Base-by-base conservation (phyloP, 2,797 vertebrate genomes). In the Macrochelys suwanniensis region DNA sequence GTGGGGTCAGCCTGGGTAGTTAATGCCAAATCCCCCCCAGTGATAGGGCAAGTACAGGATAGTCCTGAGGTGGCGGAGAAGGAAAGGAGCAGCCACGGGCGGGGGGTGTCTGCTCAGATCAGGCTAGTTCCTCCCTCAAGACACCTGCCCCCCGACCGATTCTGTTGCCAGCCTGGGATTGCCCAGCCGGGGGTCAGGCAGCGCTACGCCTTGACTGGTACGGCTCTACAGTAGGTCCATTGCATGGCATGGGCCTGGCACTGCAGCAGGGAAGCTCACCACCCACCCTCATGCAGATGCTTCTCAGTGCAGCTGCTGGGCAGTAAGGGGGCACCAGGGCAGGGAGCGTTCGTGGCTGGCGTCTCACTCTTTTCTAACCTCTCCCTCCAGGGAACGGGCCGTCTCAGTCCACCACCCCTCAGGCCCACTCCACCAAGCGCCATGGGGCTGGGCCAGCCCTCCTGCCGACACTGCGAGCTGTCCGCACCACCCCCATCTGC, bases 401-500 rank as follows among this genome's bases (percentile, higher is more conserved):
- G 0, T 93, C 95, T 84, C 85, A 53, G 15, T 81, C 93, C 78
- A 83, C 79, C 54, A 87, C 87, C 23, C 54, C 95, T 28, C 59
- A 49, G 15, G 87, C 93, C 28, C 91, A 90, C 79, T 84, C 96
- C 68, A 82, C 89, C 1, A 96, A 97, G 42, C 94, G 95, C 42
- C 49, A 16, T 2, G 85, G 49, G 74, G 84, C 96, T 0, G 71
- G 94, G 49, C 51, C 93, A 0, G 21, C 68, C 1, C 74, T 96
- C 26, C 94, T 97, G 0, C 97, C 98, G 1, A 95, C 95, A 1
- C 93, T 98, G 78, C 98, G 96, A 56, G 89, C 96, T 0, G 6
- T 93, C 78, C 95, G 97, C 28, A 92, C 96, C 1, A 17, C 96
- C 95, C 59, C 98, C 95, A 96, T 98, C 47, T 98, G 98, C 88